These are phyloP conservation scores for Rhombomys opimus DNA, from an alignment of 2,113 vertebrate species.

Conservation along the genomic window DNA sequence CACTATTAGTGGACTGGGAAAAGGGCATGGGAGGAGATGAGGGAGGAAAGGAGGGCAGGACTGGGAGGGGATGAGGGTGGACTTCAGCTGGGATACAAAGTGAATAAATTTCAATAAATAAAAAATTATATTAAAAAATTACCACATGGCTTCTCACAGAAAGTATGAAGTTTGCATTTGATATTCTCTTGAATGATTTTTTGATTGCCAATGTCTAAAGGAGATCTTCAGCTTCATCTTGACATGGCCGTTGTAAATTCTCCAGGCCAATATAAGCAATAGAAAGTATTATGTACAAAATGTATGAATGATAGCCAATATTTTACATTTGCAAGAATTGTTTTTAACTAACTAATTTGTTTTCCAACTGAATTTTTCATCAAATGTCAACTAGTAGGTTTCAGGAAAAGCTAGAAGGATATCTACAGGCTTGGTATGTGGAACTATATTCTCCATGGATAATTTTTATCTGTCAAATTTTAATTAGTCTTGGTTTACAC, in stretches of 20 bases:
- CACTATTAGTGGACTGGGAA: too few species aligned
- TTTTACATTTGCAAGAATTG: neutral
- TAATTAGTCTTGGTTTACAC: neutral
- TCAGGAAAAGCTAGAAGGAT: neutral
- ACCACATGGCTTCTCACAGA: neutral
- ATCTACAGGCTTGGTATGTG: neutral
- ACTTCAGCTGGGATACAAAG: too few species aligned
- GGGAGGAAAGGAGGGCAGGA: too few species aligned
- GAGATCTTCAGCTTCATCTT: neutral
- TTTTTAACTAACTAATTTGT: too few species aligned
- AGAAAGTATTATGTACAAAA: neutral
- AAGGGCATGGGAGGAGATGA: too few species aligned
- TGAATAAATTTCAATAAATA: too few species aligned
- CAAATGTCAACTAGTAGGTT: neutral
- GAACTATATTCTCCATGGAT: neutral
- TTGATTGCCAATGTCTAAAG: neutral
- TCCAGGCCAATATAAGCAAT: neutral
- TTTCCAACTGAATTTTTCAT: neutral
- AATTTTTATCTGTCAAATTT: neutral
- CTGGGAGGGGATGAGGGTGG: too few species aligned
- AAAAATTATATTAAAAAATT: too few species aligned
- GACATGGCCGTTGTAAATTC: neutral
- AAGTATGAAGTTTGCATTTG: neutral
- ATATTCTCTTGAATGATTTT: neutral
- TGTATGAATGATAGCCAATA: neutral